Base-by-base conservation (phyloP, 2,888 invertebrate species). In the Spodoptera exigua region DNA sequence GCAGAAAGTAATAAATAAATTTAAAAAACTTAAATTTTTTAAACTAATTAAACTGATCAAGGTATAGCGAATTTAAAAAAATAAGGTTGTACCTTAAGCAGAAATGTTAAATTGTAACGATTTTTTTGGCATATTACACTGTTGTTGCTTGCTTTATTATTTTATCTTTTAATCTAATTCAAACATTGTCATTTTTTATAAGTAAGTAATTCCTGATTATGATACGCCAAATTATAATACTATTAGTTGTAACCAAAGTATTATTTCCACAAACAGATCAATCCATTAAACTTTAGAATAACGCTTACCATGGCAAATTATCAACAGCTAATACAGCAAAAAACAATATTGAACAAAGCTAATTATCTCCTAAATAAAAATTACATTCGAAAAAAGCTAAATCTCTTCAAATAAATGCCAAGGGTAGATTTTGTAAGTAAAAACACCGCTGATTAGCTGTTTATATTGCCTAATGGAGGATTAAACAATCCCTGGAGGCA, bases 361-460 rank as follows among this genome's bases (percentile, higher is more conserved):
- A 35, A 35, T 27, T 10, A 35, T 17, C 2, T 9, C 13, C 21
- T 2, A 0, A n/a, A 21, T 13, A 35, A 46, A 44, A 36, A 39
- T 14, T 44, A 44, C 13, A 11, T 40, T 37, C 14, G 16, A 1
- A 27, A 35, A 49, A 36, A 45, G 12, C 7, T 3, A 44, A 21
- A 14, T 11, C 5, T 35, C n/a, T 16, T 14, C 14, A 59, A 46
- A 51, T 41, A 62, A 52, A 51, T 32, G 40, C 13, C n/a, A 34
- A 36, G 3, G 0, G 14, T 43, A 27, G n/a, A 35, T 41, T n/a
- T 18, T 51, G 11, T 47, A 36, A 51, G 62, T 60, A 55, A 48
- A 45, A 62, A 45, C 32, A 36, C 34, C 16, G 12, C 27, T 67
- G 53, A 67, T 70, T 68, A 60, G 41, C 14, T 70, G 51, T 73